Percentiles rank a stretch among this genome's conserved stretches.
phyloP scores from a whole-genome alignment of 2,888 invertebrate species.

The Coenonympha glycerion region DNA sequence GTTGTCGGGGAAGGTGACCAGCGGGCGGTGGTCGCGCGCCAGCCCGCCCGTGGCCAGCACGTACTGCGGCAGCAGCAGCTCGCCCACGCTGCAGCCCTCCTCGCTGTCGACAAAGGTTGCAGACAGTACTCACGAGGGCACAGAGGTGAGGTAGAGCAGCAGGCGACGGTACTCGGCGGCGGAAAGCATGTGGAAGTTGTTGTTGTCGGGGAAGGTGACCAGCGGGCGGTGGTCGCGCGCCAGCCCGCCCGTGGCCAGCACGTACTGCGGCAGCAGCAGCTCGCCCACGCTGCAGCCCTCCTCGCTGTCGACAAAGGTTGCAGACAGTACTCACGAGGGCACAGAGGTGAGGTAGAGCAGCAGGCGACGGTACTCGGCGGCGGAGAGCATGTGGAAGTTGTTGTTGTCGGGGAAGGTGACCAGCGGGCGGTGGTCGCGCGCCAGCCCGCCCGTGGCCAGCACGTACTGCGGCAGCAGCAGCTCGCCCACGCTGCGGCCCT shows the following conservation, averaged over 20 bases:
- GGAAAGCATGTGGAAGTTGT: slow-evolving; percentile 87
- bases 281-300: slow-evolving; percentile 89
- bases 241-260: slow-evolving; percentile 93
- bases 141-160: slow-evolving; percentile 94
- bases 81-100: slow-evolving; percentile 87
- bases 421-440: slow-evolving; percentile 93
- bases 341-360: slow-evolving; percentile 96
- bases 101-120: slow-evolving; percentile 60
- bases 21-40: slow-evolving; percentile 93
- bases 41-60: slow-evolving; percentile 95
- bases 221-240: slow-evolving; percentile 95
- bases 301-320: slow-evolving; percentile 60
- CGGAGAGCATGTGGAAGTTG: slow-evolving; percentile 87
- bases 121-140: slow-evolving; percentile 89
- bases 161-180: slow-evolving; percentile 93
- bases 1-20: slow-evolving; percentile 96
- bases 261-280: slow-evolving; percentile 90
- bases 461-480: slow-evolving; percentile 91
- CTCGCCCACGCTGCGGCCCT: slow-evolving; percentile 88
- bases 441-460: slow-evolving; percentile 93
- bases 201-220: slow-evolving; percentile 95
- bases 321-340: slow-evolving; percentile 87
- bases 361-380: slow-evolving; percentile 92
- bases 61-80: slow-evolving; percentile 90
- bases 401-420: slow-evolving; percentile 96